Conservation (phyloP, 2,797 vertebrate species). For the Scleropages formosus region DNA sequence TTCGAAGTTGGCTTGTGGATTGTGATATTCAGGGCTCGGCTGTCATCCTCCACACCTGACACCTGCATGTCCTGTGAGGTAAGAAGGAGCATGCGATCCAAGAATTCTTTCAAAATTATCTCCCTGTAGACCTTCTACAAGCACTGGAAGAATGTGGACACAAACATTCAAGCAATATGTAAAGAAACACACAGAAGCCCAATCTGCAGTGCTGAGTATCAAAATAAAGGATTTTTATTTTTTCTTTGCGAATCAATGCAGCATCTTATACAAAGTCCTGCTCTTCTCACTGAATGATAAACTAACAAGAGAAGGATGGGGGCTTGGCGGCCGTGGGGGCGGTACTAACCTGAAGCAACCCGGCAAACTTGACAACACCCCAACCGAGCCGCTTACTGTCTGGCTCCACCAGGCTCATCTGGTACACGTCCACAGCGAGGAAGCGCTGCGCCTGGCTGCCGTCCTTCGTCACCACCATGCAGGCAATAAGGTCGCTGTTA, state of each 20-base stretch:
- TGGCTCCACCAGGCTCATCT: constrained; percentile 97
- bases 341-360: constrained; percentile 83
- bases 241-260: too few species aligned
- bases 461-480: constrained; percentile 92
- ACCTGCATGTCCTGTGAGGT: constrained; percentile 94
- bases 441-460: constrained; percentile 89
- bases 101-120: neutral
- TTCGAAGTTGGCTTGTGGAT: constrained; percentile 96
- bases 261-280: too few species aligned
- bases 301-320: neutral
- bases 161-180: too few species aligned
- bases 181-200: neutral
- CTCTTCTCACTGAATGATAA: too few species aligned
- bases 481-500: constrained; percentile 96
- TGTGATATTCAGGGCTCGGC: constrained; percentile 88
- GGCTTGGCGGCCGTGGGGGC: neutral
- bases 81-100: neutral
- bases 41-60: constrained; percentile 94
- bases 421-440: constrained; percentile 93
- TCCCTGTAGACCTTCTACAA: neutral
- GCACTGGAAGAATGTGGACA: neutral
- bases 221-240: too few species aligned
- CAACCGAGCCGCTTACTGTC: constrained; percentile 92
- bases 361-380: constrained; percentile 97
- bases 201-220: neutral